Conservation (phyloP, 2,113 vertebrate genomes). For the Melanostigma gelatinosum region DNA sequence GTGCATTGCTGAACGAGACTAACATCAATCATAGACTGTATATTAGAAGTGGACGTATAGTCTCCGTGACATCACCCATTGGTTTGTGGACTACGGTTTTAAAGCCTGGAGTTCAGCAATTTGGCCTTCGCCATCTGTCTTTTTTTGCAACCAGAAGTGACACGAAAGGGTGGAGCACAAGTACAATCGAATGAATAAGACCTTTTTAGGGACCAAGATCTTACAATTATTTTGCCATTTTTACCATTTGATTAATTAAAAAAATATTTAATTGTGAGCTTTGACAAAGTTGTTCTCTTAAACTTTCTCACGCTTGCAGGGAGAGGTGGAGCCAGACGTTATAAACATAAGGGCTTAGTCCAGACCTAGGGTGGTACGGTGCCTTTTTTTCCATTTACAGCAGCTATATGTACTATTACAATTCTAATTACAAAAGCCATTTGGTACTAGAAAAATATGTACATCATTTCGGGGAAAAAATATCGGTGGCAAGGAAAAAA, state of each 20-base stretch:
- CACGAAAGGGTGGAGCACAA: not conserved
- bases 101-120: not conserved
- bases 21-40: not conserved
- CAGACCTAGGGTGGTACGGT: not conserved
- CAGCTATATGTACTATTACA: too few relatives aligned
- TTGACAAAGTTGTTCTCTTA: not conserved
- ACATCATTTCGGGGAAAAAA: too few relatives aligned
- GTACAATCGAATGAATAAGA: not conserved
- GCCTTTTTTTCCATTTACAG: not conserved
- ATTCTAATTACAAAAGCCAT: too few relatives aligned
- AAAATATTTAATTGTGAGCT: not conserved
- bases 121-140: not conserved
- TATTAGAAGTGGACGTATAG: not conserved
- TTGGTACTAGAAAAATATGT: too few relatives aligned
- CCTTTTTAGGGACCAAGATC: not conserved
- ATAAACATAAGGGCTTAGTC: not conserved
- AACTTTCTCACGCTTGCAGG: not conserved
- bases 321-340: not conserved
- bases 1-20: not conserved
- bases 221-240: not conserved
- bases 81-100: not conserved
- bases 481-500: too few relatives aligned
- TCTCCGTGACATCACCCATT: not conserved
- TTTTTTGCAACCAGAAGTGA: not conserved
- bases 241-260: not conserved